Evolutionary conservation across 2,888 invertebrate genomes (phyloP), one percentile per base, ranked within the genome.

Genomic region (Blera fallax): DNA sequence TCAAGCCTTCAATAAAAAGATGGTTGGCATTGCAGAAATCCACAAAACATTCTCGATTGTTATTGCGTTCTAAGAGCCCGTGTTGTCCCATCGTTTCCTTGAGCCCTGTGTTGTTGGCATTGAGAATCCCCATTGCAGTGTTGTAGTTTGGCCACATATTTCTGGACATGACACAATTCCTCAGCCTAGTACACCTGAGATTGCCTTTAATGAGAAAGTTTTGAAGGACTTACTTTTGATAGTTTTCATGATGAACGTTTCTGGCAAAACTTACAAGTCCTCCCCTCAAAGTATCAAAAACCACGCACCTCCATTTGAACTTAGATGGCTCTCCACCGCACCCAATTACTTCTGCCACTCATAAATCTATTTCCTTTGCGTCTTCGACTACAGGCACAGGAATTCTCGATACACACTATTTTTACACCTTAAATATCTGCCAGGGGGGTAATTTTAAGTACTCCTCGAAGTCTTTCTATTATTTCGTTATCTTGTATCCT

Each of bases 401-500:
- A 29, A 29, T 29, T 27, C 45, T 29, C n/a, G 27, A 16, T 11
- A 14, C 16, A 14, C 32, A 65, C 29, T 52, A 43, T 52, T 43
- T 60, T 50, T 18, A 18, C 37, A 56, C 37, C 37, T 14, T 40
- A 77, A 60, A 32, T 58, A 69, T 73, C 40, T 43, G 34, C 74
- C 27, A n/a, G 8, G 8, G 11, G 24, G 56, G 27, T 65, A 58
- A 45, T 56, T 76, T 29, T 21, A n/a, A 65, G 48, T 34, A 11
- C 48, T 52, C 64, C 29, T 34, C 56, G 45, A 72, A 72, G 65
- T 40, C 69, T 73, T 84, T 65, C 74, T 80, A 45, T 65, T 52
- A 56, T 80, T 76, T 76, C 58, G 74, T 76, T 70, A 76, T 76
- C 76, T 65, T 52, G 76, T 80, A 80, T 85, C 84, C 84, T 76